Evolutionary conservation across 2,797 vertebrate species (phyloP), one percentile per base, ranked within the genome.

Genomic region (Tangara arthus): DNA sequence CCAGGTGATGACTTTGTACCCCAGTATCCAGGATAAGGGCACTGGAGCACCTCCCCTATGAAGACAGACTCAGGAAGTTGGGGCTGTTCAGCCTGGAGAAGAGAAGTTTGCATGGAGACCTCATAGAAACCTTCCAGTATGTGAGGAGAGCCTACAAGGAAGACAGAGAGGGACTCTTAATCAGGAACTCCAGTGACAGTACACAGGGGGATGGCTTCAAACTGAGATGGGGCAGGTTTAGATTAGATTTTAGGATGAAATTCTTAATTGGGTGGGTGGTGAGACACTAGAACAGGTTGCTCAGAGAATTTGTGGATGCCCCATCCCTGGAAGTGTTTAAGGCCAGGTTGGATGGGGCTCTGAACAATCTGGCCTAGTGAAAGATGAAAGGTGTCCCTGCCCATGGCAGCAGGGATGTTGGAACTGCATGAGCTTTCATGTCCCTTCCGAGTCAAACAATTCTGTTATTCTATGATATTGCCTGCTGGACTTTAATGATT

Each of bases 401-500:
- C 65, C 34, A 12, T 10, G 39, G 59, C 46, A 72, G 46, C 46
- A 78, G 27, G 3, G 2, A 4, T 6, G 3, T 8, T 78, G 39
- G 37, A 65, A 59, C 12, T 41, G 41, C 5, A 24, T 24, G 39
- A 32, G 21, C 22, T 35, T 78, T 59, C 21, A 35, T 14, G 9
- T 47, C 39, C 4, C 22, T 78, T 71, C 65, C 46, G 64, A 53
- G 19, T 18, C 39, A 59, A 71, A 60, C 13, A 18, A 17, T 83
- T 46, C 46, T 35, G 23, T 32, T 24, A 28, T 47, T 49, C 55
- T 35, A 9, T 82, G 41, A 9, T 53, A 41, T 77, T 17, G n/a
- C 93, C 3, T 56, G 96, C 86, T 97, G 98, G 82, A 95, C 97
- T 10, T 57, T 78, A 14, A 96, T 98, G 16, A 97, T 98, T 85